Evolutionary conservation across 2,797 vertebrate species (phyloP), one percentile per base, ranked within the genome.

Genomic region (Apogon hyalosoma): DNA sequence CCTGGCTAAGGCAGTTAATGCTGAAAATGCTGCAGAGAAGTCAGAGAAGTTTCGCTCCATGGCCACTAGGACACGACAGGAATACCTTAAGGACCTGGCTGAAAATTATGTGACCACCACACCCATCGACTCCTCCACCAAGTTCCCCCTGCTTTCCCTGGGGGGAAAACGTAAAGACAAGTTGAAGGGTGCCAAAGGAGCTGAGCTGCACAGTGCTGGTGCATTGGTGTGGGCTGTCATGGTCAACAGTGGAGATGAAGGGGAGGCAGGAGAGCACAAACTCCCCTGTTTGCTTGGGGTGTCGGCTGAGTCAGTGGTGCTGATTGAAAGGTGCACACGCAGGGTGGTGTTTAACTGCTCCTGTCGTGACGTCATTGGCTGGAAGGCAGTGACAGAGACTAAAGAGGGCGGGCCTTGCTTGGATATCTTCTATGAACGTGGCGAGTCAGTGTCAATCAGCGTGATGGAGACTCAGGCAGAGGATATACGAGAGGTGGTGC

Each of bases 1-100:
- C 54, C 91, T 97, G 40, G 96, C 96, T 55, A 97, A 98, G 77
- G 96, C 94, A 0, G 93, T 98, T 75, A 97, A 97, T 0, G 96
- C 95, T 0, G 96, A 98, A 85, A 97, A 98, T 10, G 96, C 95
- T 0, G 96, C 96, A 0, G 95, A 96, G 73, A 96, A 96, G 48
- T 95, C 96, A 0, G 95, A 96, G 78, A 96, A 97, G 90, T 97
- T 98, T 79, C 95, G 95, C 31, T 95, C 96, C 50, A 97, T 98
- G 96, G 96, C 96, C 43, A 97, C 95, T 0, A 94, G 96, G 52
- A 98, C 96, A 0, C 93, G 96, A 18, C 95, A 97, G 87, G 96
- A 97, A 76, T 98, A 98, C 86, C 87, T 98, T 67, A 96, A 94
- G 75, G 96, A 98, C 77, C 87, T 98, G 81, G 96, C 96, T 0